Percentiles rank a stretch among this genome's conserved stretches.
Evolutionary conservation across 2,797 vertebrate genomes (phyloP).

Genomic region (Esox masquinongy): DNA sequence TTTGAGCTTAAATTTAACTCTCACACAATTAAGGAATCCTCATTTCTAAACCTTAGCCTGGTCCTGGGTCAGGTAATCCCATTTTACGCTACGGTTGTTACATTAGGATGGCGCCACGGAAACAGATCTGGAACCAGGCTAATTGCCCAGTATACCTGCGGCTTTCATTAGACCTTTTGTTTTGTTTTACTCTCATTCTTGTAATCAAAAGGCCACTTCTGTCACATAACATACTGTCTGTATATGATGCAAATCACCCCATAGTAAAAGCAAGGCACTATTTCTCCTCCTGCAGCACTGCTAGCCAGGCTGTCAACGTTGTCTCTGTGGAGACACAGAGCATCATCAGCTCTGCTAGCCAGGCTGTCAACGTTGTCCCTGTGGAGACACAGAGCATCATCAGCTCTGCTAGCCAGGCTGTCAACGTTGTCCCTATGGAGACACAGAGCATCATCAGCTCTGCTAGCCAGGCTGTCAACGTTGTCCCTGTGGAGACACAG

Average conservation of each 20-base stretch:
- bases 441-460: constrained; percentile 24
- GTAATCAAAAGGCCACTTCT: constrained; percentile 55
- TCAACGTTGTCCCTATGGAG: constrained; percentile 25
- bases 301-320: constrained; percentile 17
- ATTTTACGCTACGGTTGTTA: neutral
- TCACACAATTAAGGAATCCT: neutral
- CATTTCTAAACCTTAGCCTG: neutral
- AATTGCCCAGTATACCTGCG: constrained; percentile 33
- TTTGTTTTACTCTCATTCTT: constrained; percentile 64
- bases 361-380: constrained; percentile 20
- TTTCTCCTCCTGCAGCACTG: constrained; percentile 40
- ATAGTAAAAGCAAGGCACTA: constrained; percentile 55
- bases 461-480: constrained; percentile 19
- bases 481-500: constrained; percentile 27
- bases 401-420: constrained; percentile 19
- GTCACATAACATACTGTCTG: constrained; percentile 26
- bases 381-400: constrained; percentile 24
- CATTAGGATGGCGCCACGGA: neutral
- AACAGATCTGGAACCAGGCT: neutral
- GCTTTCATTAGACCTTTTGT: constrained; percentile 23
- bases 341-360: constrained; percentile 22
- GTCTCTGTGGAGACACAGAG: constrained; percentile 27
- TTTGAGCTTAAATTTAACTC: neutral
- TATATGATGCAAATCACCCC: constrained; percentile 35
- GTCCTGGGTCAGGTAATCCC: neutral